Percentiles rank a stretch among this genome's conserved stretches.
Conservation (phyloP, 2,113 vertebrate genomes). For the Todiramphus saurophagus region DNA sequence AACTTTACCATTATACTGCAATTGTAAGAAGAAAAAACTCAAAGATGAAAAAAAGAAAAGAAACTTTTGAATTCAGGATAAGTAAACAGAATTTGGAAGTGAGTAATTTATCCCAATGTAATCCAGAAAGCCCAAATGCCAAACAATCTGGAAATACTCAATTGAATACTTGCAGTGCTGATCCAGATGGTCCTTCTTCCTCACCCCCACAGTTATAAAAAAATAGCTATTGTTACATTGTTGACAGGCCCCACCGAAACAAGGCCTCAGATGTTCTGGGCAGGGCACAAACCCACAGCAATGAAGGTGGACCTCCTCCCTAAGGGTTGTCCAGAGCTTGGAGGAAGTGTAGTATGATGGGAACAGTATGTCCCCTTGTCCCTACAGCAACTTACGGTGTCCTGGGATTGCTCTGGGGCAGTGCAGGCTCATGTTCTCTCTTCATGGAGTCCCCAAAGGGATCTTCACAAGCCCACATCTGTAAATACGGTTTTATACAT, state of each 20-base stretch:
- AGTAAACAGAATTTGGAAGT: background rate
- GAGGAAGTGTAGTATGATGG: background rate
- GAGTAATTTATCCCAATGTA: background rate
- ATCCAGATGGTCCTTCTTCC: background rate
- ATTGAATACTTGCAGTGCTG: background rate
- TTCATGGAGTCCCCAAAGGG: background rate
- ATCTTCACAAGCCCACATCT: background rate
- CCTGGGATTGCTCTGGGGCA: background rate
- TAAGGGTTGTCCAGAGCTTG: background rate
- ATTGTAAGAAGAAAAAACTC: background rate
- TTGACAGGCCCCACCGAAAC: background rate
- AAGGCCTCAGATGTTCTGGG: background rate
- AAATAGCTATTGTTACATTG: background rate
- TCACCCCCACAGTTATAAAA: background rate
- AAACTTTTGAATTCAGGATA: background rate
- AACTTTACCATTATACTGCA: background rate
- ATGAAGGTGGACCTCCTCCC: background rate
- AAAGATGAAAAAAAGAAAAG: background rate
- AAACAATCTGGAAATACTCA: conserved; percentile 40
- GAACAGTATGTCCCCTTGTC: background rate
- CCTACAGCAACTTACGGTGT: fast-evolving
- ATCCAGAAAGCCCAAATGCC: background rate
- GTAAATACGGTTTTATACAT: background rate
- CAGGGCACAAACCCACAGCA: background rate
- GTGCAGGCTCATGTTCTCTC: background rate